Base-by-base conservation (phyloP, 2,888 invertebrate genomes). In the Stenurella melanura region DNA sequence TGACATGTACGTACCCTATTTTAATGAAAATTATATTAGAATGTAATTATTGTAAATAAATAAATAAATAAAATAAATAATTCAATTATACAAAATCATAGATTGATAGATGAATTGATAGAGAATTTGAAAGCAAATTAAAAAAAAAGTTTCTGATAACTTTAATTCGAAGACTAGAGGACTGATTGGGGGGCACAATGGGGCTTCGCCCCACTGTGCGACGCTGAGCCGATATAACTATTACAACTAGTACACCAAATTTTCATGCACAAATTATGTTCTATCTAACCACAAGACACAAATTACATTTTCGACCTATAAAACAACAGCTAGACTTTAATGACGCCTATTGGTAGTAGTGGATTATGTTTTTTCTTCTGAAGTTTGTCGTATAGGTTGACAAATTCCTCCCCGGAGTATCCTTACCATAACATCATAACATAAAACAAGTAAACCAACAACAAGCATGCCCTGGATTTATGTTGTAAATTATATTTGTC, bases 401-500 rank as follows among this genome's bases (percentile, higher is more conserved):
- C 83, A 83, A 81, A 83, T 84, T 85, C 82, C 82, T 84, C 84
- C 81, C 82, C 50, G 60, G 83, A 80, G 83, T 82, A 81, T 83
- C 79, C 82, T 80, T 80, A 81, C 81, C 80, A 83, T 86, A 86
- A 84, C 82, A 84, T 85, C 84, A 86, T 86, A 86, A 86, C 84
- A 82, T 80, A 83, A 86, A 87, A 87, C 86, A 86, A 87, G 86
- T 83, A 83, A 86, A 87, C 87, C 84, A 86, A 87, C 87, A 86
- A 85, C 85, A 85, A 86, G 85, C 87, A 87, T 85, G 84, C 85
- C 82, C 79, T 81, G 84, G 87, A 88, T 88, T 88, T 87, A 87
- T 86, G 87, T 83, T 82, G 83, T 85, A 87, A 87, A 88, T 88
- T 87, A 87, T 87, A 88, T 88, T 88, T 87, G 87, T 87, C 87